These are phyloP conservation scores for Ochropleura leucogaster DNA, from an alignment of 2,888 invertebrate genomes.

Conservation along the genomic window DNA sequence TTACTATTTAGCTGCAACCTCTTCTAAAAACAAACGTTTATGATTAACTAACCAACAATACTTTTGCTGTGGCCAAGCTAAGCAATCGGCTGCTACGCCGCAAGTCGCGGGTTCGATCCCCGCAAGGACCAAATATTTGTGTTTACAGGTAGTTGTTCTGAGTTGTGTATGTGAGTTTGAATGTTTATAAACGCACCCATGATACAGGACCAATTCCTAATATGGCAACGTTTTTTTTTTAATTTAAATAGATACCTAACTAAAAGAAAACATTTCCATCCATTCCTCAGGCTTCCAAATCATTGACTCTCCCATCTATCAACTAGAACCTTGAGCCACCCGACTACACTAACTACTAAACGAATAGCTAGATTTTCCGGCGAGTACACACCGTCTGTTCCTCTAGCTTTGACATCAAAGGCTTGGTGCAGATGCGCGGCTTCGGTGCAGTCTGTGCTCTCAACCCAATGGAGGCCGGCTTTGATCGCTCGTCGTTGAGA, in stretches of 20 bases:
- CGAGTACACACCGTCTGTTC: conserved; percentile 50
- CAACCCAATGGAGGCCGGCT: conserved; percentile 63
- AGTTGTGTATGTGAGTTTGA: too few species aligned
- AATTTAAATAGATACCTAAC: background rate
- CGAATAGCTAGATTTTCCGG: conserved; percentile 58
- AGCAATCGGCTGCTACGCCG: too few species aligned
- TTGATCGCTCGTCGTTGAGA: conserved; percentile 55
- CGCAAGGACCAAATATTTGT: too few species aligned
- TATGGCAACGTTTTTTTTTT: too few species aligned
- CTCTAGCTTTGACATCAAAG: conserved; percentile 62
- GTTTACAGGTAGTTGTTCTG: too few species aligned
- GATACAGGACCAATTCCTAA: too few species aligned
- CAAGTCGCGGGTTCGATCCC: too few species aligned
- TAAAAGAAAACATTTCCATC: background rate
- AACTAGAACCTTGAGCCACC: conserved; percentile 3
- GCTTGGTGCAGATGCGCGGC: conserved; percentile 52
- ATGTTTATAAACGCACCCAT: too few species aligned
- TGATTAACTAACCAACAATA: too few species aligned
- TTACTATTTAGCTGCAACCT: too few species aligned
- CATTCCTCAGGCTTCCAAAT: conserved; percentile 39
- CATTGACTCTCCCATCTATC: conserved; percentile 38
- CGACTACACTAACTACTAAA: conserved; percentile 37
- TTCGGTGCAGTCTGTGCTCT: conserved; percentile 64
- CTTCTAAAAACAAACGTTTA: too few species aligned
- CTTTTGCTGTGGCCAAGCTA: too few species aligned